Conservation (phyloP, 2,888 invertebrate species). For the Helleia helle region DNA sequence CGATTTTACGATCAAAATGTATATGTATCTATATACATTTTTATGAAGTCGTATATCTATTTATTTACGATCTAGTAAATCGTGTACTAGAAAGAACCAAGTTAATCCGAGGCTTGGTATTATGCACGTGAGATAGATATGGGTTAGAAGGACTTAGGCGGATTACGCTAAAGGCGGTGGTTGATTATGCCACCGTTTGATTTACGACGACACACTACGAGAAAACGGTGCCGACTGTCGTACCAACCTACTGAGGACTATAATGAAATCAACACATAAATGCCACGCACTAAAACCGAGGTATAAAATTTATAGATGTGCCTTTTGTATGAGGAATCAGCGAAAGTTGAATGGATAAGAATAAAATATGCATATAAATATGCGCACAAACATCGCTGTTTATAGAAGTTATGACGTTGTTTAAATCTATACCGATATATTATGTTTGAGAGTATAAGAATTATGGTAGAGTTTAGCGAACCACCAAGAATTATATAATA, state of each 20-base stretch:
- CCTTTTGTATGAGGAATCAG: neutral
- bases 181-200: slow-evolving; percentile 67
- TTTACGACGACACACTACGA: slow-evolving; percentile 65
- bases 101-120: slow-evolving; percentile 44
- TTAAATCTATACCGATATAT: no score
- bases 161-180: slow-evolving; percentile 54
- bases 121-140: slow-evolving; percentile 58
- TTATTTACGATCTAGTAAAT: slow-evolving; percentile 24
- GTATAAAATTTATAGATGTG: slow-evolving; percentile 4
- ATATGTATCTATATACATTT: slow-evolving; percentile 39
- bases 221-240: slow-evolving; percentile 37
- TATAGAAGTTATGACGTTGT: no score
- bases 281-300: slow-evolving; percentile 2
- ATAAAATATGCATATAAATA: no score
- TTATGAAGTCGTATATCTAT: slow-evolving; percentile 41
- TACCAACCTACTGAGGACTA: slow-evolving; percentile 52
- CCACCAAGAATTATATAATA: no score
- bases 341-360: neutral
- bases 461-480: no score
- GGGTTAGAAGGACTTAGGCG: slow-evolving; percentile 58
- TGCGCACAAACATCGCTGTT: no score
- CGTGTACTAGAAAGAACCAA: slow-evolving; percentile 26
- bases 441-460: no score
- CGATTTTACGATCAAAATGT: slow-evolving; percentile 40
- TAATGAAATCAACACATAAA: slow-evolving; percentile 36